phyloP scores from a whole-genome alignment of 1,140 invertebrate species.

The Cotesia typhae region DNA sequence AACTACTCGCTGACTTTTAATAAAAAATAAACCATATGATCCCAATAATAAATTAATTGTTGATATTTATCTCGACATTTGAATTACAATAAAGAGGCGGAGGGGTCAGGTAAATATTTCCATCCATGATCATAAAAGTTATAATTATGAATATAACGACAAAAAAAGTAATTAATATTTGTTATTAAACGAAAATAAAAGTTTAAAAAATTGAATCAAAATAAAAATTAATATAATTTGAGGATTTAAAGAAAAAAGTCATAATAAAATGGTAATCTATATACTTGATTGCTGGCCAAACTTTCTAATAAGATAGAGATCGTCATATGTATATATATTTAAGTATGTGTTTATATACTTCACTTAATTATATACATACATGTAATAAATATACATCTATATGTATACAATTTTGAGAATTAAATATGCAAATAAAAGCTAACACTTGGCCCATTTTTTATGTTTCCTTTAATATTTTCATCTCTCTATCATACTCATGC shows the following conservation, averaged over 20 bases:
- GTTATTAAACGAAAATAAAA: not conserved
- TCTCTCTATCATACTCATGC: constrained; percentile 19
- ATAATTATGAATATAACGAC: not conserved
- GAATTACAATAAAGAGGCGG: constrained; percentile 20
- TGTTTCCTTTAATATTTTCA: not conserved
- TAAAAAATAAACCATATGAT: no score
- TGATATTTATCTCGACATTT: not conserved
- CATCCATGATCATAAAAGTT: constrained; percentile 9
- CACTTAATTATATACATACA: constrained; percentile 27
- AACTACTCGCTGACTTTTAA: no score
- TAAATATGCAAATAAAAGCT: constrained; percentile 36
- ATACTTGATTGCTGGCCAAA: constrained; percentile 32
- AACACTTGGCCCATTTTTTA: constrained; percentile 31
- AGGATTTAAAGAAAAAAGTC: constrained; percentile 11
- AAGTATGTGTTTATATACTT: constrained; percentile 27
- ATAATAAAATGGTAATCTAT: constrained; percentile 17
- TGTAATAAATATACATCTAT: constrained; percentile 13
- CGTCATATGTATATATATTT: constrained; percentile 26
- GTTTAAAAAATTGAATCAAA: not conserved
- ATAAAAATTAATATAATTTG: constrained; percentile 23
- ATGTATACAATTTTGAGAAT: constrained; percentile 35
- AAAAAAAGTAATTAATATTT: constrained; percentile 24
- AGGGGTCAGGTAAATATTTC: not conserved
- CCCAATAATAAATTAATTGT: no score
- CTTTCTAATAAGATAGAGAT: constrained; percentile 31